Conservation (phyloP, 2,888 invertebrate genomes). For the Petrolisthes cinctipes region DNA sequence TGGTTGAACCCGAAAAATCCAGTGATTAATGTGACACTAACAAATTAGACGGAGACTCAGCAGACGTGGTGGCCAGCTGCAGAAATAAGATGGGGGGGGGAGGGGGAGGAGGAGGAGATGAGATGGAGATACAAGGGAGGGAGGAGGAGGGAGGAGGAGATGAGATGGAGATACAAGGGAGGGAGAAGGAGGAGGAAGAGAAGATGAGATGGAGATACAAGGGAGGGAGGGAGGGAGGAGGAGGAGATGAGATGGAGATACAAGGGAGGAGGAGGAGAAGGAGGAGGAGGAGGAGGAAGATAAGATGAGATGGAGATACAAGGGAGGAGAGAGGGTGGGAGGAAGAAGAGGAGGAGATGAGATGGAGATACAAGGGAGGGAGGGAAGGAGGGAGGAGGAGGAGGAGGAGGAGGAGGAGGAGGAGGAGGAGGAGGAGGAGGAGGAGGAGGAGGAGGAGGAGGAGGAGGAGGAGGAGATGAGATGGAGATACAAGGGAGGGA, state of each 20-base stretch:
- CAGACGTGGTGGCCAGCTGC: conserved; percentile 32
- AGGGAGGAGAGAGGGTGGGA: not conserved
- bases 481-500: not conserved
- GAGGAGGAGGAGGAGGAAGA: not conserved
- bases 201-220: not conserved
- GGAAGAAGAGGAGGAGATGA: not conserved
- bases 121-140: not conserved
- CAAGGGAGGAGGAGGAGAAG: not conserved
- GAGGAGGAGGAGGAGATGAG: not conserved
- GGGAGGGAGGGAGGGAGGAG: not conserved
- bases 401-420: not conserved
- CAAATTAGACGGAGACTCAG: conserved; percentile 45
- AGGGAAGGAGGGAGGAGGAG: not conserved
- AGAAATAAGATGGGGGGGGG: not conserved
- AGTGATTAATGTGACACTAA: conserved; percentile 51
- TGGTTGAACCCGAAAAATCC: conserved; percentile 30
- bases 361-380: not conserved
- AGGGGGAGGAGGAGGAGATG: not conserved
- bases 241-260: not conserved
- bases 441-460: not conserved
- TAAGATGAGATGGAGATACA: not conserved
- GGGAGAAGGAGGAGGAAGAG: not conserved
- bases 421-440: not conserved
- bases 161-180: not conserved
- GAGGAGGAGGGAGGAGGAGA: not conserved